Conservation (phyloP, 1,140 invertebrate species). For the Drosophila busckii region DNA sequence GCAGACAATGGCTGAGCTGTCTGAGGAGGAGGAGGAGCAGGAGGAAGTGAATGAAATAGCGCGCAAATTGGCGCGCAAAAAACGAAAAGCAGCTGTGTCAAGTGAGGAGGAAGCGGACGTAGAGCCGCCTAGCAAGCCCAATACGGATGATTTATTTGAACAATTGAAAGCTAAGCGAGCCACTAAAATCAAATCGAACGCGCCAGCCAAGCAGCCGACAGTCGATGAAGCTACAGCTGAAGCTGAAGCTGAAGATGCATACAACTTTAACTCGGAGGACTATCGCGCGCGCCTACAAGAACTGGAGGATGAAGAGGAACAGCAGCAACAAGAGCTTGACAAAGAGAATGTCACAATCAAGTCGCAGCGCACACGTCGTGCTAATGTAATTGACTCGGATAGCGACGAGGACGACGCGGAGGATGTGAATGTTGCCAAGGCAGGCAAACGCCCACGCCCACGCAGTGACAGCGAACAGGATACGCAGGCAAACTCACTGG, state of each 20-base stretch:
- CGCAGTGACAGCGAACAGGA: conserved; percentile 55
- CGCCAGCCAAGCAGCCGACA: conserved; percentile 16
- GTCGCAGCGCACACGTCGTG: conserved; percentile 67
- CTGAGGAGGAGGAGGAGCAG: conserved; percentile 24
- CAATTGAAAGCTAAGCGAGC: conserved; percentile 70
- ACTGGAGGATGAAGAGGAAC: conserved; percentile 48
- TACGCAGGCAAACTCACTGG: conserved; percentile 24
- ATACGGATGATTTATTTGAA: conserved; percentile 68
- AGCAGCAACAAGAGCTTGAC: conserved; percentile 22
- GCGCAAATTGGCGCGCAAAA: conserved; percentile 56
- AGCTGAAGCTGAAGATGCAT: conserved; percentile 50
- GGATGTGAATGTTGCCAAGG: conserved; percentile 21
- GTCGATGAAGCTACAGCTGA: conserved; percentile 16
- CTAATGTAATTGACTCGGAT: conserved; percentile 78
- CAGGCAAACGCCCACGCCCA: conserved; percentile 75
- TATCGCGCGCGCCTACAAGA: conserved; percentile 67
- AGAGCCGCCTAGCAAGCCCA: conserved; percentile 29
- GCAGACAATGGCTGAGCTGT: conserved; percentile 22
- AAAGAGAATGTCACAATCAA: conserved; percentile 51
- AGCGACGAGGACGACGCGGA: conserved; percentile 53
- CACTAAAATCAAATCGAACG: conserved; percentile 63
- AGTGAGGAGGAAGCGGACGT: conserved; percentile 40
- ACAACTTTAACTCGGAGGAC: conserved; percentile 76
- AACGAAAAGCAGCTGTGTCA: conserved; percentile 44
- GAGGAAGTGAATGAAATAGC: conserved; percentile 55